Conservation (phyloP, 1,140 invertebrate species). For the Eurosta solidaginis region DNA sequence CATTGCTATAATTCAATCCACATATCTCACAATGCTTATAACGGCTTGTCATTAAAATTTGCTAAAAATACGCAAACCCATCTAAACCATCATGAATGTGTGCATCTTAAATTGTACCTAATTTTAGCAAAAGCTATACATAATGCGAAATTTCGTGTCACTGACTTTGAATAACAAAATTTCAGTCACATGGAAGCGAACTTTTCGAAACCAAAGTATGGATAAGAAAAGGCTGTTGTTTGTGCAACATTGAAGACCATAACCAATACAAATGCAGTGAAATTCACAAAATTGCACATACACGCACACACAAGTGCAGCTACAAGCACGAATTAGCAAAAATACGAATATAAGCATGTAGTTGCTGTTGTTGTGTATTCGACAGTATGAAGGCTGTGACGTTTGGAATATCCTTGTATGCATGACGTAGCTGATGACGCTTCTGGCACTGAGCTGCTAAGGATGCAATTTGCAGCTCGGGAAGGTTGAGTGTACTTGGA, state of each 20-base stretch:
- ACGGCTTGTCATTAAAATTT: too few relatives aligned
- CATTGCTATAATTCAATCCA: too few relatives aligned
- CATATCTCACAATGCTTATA: too few relatives aligned
- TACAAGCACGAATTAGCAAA: not conserved
- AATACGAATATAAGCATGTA: not conserved
- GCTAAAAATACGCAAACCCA: too few relatives aligned
- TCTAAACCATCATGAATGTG: too few relatives aligned
- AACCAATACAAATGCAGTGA: not conserved
- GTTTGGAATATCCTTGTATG: conserved; percentile 37
- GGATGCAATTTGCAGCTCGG: not conserved
- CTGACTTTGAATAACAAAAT: not conserved
- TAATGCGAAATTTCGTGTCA: too few relatives aligned
- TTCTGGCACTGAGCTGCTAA: not conserved
- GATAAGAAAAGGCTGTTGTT: too few relatives aligned
- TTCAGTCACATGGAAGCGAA: too few relatives aligned
- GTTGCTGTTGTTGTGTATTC: not conserved
- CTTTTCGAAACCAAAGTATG: too few relatives aligned
- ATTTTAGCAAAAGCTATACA: too few relatives aligned
- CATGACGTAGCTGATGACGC: conserved; percentile 33
- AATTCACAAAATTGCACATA: not conserved
- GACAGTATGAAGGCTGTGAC: conserved; percentile 30
- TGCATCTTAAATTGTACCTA: too few relatives aligned
- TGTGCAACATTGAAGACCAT: not conserved
- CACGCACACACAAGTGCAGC: not conserved
- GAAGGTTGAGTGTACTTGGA: conserved; percentile 25